Percentiles rank a stretch among this genome's conserved stretches.
phyloP scores from a whole-genome alignment of 2,113 vertebrate species.

The Corythornis cristatus region DNA sequence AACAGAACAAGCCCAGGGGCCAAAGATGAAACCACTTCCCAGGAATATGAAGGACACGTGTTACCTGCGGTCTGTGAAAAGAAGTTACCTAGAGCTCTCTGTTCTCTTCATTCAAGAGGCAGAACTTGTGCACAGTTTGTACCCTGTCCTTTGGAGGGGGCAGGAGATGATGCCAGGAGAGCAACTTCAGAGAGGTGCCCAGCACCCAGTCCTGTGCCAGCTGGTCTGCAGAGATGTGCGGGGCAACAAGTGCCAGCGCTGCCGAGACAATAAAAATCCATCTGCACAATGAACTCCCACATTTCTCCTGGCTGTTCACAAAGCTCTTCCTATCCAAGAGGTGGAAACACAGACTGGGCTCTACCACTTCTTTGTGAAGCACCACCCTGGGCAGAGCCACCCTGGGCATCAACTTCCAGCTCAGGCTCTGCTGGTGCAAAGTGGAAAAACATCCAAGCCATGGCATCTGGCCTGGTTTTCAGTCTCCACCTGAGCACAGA shows the following conservation, averaged over 20 bases:
- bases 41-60: background rate
- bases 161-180: background rate
- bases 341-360: background rate
- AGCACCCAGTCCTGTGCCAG: background rate
- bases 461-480: background rate
- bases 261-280: background rate
- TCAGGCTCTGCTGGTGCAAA: background rate
- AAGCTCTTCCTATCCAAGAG: background rate
- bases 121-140: background rate
- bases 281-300: background rate
- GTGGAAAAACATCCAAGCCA: background rate
- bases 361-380: accelerated
- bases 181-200: background rate
- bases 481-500: background rate
- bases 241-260: accelerated
- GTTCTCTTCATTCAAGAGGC: background rate
- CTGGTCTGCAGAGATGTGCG: background rate
- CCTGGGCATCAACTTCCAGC: background rate
- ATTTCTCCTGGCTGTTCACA: background rate
- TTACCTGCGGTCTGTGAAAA: background rate
- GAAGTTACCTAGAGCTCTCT: background rate
- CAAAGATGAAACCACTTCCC: background rate
- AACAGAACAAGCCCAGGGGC: background rate
- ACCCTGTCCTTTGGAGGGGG: background rate
- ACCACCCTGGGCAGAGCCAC: background rate